These are phyloP conservation scores for Notoglanidium macrostoma DNA, from an alignment of 2,797 vertebrate genomes.

Conservation along the genomic window DNA sequence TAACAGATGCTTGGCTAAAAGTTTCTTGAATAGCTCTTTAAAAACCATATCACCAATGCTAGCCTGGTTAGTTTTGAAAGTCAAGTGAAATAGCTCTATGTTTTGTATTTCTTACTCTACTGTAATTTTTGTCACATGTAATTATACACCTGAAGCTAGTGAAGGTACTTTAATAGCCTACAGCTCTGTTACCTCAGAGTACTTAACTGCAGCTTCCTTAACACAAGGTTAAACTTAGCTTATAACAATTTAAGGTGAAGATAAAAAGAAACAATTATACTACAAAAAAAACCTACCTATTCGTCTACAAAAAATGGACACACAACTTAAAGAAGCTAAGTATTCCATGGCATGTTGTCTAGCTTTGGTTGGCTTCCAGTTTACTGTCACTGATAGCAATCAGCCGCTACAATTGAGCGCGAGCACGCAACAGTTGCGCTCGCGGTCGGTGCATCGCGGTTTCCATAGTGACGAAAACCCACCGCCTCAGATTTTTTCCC, in stretches of 20 bases:
- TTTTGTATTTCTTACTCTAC: background rate
- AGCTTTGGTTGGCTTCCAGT: background rate
- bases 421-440: background rate
- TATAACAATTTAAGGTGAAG: background rate
- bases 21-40: background rate
- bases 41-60: background rate
- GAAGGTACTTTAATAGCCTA: background rate
- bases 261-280: background rate
- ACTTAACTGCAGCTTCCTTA: background rate
- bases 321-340: background rate
- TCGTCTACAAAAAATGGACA: background rate
- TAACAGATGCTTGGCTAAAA: too few species aligned
- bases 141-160: background rate
- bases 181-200: background rate
- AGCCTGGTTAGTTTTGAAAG: background rate
- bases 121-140: background rate
- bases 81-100: background rate
- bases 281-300: background rate
- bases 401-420: background rate
- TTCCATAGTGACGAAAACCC: slow-evolving; percentile 29
- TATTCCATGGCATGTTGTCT: background rate
- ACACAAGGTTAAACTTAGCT: background rate
- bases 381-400: background rate
- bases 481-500: background rate
- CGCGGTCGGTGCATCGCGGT: background rate